phyloP scores from a whole-genome alignment of 2,888 invertebrate genomes.

The Gandaritis pyraliata region DNA sequence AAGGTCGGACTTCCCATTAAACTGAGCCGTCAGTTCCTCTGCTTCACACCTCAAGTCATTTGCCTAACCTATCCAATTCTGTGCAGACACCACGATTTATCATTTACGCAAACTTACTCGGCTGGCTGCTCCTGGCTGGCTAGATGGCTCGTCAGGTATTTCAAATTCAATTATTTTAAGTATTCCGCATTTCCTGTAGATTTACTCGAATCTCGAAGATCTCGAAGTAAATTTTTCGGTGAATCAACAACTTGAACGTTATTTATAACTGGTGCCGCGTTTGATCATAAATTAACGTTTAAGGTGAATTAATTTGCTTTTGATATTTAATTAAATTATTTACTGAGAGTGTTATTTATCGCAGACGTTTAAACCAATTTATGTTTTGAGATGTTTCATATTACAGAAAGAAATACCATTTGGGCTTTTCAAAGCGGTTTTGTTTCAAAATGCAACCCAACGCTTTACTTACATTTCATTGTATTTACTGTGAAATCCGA shows the following conservation, averaged over 20 bases:
- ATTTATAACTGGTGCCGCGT: slow-evolving; percentile 41
- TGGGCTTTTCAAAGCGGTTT: background rate
- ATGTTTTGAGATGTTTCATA: slow-evolving; percentile 21
- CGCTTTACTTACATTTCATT: background rate
- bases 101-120: slow-evolving; percentile 39
- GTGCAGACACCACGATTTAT: slow-evolving; percentile 36
- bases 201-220: slow-evolving; percentile 21
- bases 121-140: slow-evolving; percentile 29
- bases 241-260: slow-evolving; percentile 45
- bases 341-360: slow-evolving; percentile 31
- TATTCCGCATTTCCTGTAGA: slow-evolving; percentile 37
- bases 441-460: background rate
- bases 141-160: slow-evolving; percentile 54
- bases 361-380: slow-evolving; percentile 29
- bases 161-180: slow-evolving; percentile 66
- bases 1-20: slow-evolving; percentile 22
- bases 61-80: slow-evolving; percentile 30
- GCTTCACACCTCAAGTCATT: slow-evolving; percentile 18
- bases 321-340: slow-evolving; percentile 41
- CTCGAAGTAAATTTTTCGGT: slow-evolving; percentile 41
- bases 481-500: background rate
- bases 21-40: slow-evolving; percentile 45
- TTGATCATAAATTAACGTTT: slow-evolving; percentile 43
- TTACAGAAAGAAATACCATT: slow-evolving; percentile 2
- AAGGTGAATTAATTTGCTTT: slow-evolving; percentile 43